Conservation (phyloP, 2,113 vertebrate species). For the Greenwoodochromis staneri region DNA sequence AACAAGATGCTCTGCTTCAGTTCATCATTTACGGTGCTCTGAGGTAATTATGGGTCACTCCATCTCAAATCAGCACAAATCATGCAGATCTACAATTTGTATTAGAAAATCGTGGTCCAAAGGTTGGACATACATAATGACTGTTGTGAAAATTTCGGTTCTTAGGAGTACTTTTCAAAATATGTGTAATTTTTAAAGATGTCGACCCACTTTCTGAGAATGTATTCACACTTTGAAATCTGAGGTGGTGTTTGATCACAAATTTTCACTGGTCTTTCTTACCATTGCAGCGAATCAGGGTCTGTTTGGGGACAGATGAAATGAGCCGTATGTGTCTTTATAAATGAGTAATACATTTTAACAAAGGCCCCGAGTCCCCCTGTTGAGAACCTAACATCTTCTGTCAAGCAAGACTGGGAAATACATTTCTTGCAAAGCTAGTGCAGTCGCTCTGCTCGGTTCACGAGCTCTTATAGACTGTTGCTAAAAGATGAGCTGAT, state of each 20-base stretch:
- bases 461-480: not conserved
- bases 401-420: not conserved
- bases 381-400: not conserved
- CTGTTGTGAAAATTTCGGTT: not conserved
- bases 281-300: accelerated
- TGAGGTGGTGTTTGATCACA: not conserved
- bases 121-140: not conserved
- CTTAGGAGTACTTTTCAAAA: not conserved
- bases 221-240: not conserved
- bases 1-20: accelerated
- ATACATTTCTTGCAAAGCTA: not conserved
- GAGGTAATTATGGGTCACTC: not conserved
- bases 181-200: not conserved
- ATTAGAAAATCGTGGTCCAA: accelerated
- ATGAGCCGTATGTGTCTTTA: not conserved
- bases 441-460: not conserved
- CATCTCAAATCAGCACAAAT: not conserved
- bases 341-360: not conserved
- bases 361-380: not conserved
- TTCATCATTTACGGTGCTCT: not conserved
- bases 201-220: not conserved
- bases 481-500: not conserved
- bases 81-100: not conserved
- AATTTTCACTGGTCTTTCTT: not conserved
- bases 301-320: not conserved